Conservation (phyloP, 2,888 invertebrate genomes). For the Calameuta pallipes region DNA sequence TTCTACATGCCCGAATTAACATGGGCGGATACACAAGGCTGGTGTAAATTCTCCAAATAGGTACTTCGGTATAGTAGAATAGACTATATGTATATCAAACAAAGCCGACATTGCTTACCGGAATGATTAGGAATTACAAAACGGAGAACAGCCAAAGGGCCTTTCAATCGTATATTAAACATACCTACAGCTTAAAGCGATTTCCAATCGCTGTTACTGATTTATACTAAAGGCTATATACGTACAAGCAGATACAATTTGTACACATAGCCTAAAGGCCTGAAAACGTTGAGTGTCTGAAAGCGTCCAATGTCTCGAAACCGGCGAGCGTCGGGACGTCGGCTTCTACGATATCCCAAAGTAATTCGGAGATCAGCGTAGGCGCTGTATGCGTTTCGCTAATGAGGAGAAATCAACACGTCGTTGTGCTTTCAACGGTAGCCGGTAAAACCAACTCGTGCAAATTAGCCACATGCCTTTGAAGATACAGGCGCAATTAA, state of each 20-base stretch:
- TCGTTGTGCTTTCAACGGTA: slow-evolving; percentile 41
- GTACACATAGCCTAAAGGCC: too few species aligned
- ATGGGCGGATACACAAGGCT: background rate
- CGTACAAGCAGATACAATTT: background rate
- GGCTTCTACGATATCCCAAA: background rate
- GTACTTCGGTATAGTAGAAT: background rate
- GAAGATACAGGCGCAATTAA: slow-evolving; percentile 57
- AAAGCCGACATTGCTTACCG: background rate
- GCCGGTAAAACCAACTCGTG: slow-evolving; percentile 24
- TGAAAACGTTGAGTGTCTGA: background rate
- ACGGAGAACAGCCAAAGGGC: background rate
- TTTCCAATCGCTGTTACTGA: background rate
- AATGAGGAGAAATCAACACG: slow-evolving; percentile 59
- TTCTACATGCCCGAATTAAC: background rate
- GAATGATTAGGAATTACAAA: background rate
- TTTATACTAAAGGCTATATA: background rate
- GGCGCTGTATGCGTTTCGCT: slow-evolving; percentile 46
- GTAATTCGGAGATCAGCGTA: slow-evolving; percentile 4
- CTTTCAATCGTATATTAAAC: background rate
- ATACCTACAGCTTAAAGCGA: background rate
- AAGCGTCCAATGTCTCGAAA: background rate
- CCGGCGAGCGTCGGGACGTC: background rate
- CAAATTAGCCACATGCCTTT: slow-evolving; percentile 47
- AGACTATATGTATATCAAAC: background rate
- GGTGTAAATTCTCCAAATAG: background rate